These are phyloP conservation scores for Camponotus floridanus DNA, from an alignment of 1,140 invertebrate genomes.

Conservation along the genomic window DNA sequence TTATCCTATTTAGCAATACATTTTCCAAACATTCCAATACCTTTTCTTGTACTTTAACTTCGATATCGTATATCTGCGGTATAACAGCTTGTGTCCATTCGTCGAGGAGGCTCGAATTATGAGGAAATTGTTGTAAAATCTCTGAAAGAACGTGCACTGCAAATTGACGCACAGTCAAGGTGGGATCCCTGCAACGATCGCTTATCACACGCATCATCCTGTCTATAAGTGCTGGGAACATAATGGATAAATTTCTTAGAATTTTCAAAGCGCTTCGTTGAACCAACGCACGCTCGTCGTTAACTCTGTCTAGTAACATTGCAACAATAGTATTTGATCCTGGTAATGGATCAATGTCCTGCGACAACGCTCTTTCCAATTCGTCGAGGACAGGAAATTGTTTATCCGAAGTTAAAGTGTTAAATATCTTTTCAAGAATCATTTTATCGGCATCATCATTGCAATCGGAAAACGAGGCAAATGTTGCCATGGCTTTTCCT, in stretches of 20 bases:
- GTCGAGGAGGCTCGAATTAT: constrained; percentile 82
- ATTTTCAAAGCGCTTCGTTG: constrained; percentile 87
- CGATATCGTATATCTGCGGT: constrained; percentile 88
- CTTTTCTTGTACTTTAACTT: constrained; percentile 88
- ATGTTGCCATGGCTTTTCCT: constrained; percentile 87
- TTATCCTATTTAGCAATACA: constrained; percentile 77
- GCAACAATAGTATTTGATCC: constrained; percentile 79
- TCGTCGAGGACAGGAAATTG: constrained; percentile 70
- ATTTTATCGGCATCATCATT: constrained; percentile 77
- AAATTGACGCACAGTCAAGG: constrained; percentile 87
- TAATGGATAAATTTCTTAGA: constrained; percentile 78
- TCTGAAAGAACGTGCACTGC: constrained; percentile 87
- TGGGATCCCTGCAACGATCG: constrained; percentile 87
- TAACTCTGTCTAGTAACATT: constrained; percentile 85
- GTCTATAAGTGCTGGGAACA: constrained; percentile 66
- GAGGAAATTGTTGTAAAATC: constrained; percentile 85
- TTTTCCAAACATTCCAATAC: constrained; percentile 85
- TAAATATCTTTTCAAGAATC: constrained; percentile 85
- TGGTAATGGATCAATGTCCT: constrained; percentile 80
- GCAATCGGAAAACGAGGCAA: constrained; percentile 85
- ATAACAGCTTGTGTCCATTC: constrained; percentile 87
- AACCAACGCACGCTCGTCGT: constrained; percentile 88
- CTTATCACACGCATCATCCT: constrained; percentile 80
- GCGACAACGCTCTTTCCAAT: constrained; percentile 67
- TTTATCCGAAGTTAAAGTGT: constrained; percentile 72